Base-by-base conservation (phyloP, 2,113 vertebrate species). In the Poicephalus gulielmi region DNA sequence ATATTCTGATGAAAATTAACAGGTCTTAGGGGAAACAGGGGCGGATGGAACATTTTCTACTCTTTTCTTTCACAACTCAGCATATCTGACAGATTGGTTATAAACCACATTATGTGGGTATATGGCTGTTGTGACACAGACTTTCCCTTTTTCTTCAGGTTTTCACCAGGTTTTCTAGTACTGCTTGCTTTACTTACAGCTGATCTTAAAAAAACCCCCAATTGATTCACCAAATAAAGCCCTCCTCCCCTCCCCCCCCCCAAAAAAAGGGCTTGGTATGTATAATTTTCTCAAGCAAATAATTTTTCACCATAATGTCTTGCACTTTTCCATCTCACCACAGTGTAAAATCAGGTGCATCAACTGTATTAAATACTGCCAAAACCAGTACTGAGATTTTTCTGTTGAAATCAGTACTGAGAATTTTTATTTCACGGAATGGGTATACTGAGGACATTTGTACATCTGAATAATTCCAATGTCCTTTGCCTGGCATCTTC, bases 251-350 rank as follows among this genome's bases (percentile, higher is more conserved):
- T 1, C 31, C 7, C 18, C 5, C 52, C 52, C 10, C 11, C 6
- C 12, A 44, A 74, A 59, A 55, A 53, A 0, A 86, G 78, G 71
- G 4, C 20, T 57, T 33, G n/a, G 64, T 57, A 66, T 15, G 6
- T 83, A 55, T 63, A n/a, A 43, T 82, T 91, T 87, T 90, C 70
- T 68, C 28, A 92, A 41, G n/a, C 30, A 79, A 90, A 81, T 37
- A 12, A 64, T 49, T 68, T 76, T 93, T 85, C 31, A 66, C 91
- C 11, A 27, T 62, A 44, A 37, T 46, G 10, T 64, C 52, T 83
- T 81, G 33, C 89, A 35, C 24, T 60, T 20, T 74, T 83, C 33
- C 28, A 22, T 85, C 76, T 57, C 33, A 63, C 11, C 39, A 35
- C n/a, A 44, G 24, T 81, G 37, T 55, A 63, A 86, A 77, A 73